phyloP scores from a whole-genome alignment of 1,140 invertebrate genomes.

The Philotrypesis tridentata region DNA sequence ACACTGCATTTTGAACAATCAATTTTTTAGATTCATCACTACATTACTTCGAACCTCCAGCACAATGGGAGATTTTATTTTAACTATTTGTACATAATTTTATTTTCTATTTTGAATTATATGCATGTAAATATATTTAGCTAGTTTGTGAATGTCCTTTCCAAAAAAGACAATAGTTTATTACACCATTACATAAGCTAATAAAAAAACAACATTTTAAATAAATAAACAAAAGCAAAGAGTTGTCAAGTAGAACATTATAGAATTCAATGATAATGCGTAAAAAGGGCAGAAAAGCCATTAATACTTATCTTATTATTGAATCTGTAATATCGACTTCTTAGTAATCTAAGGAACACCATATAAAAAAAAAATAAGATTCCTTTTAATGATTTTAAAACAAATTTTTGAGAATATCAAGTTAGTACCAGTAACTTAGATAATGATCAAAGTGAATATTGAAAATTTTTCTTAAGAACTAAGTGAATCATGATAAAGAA shows the following conservation, averaged over 20 bases:
- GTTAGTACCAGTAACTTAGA: no score
- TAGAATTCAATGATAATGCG: background rate
- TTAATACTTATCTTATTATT: background rate
- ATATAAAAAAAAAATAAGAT: conserved; percentile 10
- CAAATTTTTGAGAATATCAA: no score
- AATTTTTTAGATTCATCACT: conserved; percentile 35
- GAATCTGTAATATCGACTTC: conserved; percentile 35
- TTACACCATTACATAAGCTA: conserved; percentile 6
- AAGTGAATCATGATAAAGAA: no score
- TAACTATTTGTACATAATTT: conserved; percentile 40
- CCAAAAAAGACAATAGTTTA: background rate
- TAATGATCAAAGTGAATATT: no score
- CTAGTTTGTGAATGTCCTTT: conserved; percentile 4
- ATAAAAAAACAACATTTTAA: conserved; percentile 26
- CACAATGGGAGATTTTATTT: conserved; percentile 21
- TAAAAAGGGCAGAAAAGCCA: background rate
- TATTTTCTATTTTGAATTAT: conserved; percentile 41
- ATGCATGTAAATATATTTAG: background rate
- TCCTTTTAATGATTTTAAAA: background rate
- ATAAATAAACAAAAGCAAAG: conserved; percentile 26
- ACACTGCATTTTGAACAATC: conserved; percentile 35
- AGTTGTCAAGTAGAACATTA: background rate
- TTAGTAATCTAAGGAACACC: conserved; percentile 10
- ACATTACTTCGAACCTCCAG: conserved; percentile 6
- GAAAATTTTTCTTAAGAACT: no score